Base-by-base conservation (phyloP, 2,888 invertebrate genomes). In the Meiosimyza platycephala region DNA sequence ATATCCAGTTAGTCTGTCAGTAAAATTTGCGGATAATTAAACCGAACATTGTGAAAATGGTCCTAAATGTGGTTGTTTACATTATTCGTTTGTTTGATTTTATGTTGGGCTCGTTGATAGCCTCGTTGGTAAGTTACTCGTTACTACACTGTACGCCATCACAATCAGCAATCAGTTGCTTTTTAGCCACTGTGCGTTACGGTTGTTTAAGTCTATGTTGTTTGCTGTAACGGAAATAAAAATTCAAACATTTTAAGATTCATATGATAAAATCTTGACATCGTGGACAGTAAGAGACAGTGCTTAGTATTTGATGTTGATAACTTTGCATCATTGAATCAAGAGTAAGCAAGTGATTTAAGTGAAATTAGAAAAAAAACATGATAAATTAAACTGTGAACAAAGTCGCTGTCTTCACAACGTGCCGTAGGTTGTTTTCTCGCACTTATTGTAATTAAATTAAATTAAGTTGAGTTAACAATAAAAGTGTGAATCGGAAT, bases 161-260 rank as follows among this genome's bases (percentile, higher is more conserved):
- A 40, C 50, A 59, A 40, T 67, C 67, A 67, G 67, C 50, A 59
- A 40, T 67, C 67, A 67, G 67, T 67, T 67, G 55, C 18, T 57
- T 57, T 57, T 67, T 67, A 47, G 57, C 67, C 57, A 67, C 55
- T 57, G 57, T 67, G n/a, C n/a, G 47, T 40, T 47, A 18, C 48
- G 57, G 67, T 67, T 57, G 48, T 54, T 47, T 13, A 1, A n/a
- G n/a, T n/a, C n/a, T n/a, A n/a, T n/a, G n/a, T n/a, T n/a, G 18
- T 48, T n/a, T 16, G 47, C 47, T 18, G 63, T 11, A 15, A 28
- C 15, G 15, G 40, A 54, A 33, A 54, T 15, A 47, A 66, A 40
- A 15, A 47, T 54, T 40, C 15, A 16, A 66, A 28, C 18, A 63
- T 63, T 15, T 54, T 33, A n/a, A 54, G n/a, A 18, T 33, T 54